Conservation (phyloP, 2,113 vertebrate genomes). For the Phalacrocorax pelagicus region DNA sequence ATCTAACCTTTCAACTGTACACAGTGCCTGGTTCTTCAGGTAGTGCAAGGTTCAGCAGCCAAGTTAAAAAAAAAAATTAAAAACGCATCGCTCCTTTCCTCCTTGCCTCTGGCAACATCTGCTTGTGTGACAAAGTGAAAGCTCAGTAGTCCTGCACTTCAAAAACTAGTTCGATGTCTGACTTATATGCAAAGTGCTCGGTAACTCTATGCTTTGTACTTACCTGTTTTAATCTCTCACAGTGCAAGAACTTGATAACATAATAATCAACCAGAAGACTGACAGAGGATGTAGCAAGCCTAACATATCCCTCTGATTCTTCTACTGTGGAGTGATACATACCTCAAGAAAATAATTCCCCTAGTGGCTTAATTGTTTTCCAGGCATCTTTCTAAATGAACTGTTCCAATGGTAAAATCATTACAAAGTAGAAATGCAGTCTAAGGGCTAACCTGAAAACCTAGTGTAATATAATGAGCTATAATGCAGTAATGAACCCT, state of each 20-base stretch:
- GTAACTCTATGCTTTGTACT: conserved; percentile 1
- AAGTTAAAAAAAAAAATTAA: neutral
- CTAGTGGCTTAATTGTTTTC: neutral
- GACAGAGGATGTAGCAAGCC: conserved; percentile 22
- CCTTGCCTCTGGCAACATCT: neutral
- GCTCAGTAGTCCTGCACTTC: conserved; percentile 24
- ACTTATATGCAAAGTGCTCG: neutral
- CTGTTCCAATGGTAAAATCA: conserved; percentile 36
- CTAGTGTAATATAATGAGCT: neutral
- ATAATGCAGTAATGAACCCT: neutral
- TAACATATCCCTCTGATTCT: neutral
- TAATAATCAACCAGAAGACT: conserved; percentile 58
- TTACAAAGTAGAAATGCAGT: neutral
- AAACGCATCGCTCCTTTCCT: neutral
- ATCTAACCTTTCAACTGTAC: neutral
- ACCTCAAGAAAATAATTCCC: conserved; percentile 10
- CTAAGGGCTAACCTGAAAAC: neutral
- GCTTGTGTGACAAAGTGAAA: conserved; percentile 37
- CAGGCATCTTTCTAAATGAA: neutral
- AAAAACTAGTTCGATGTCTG: conserved; percentile 60
- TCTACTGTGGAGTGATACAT: neutral
- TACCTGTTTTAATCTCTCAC: conserved; percentile 57
- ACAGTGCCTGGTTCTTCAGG: neutral
- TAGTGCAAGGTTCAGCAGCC: neutral
- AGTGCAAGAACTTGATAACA: conserved; percentile 37